A percentile compares a stretch with the other conserved stretches of the same genome.
Evolutionary conservation across 2,888 invertebrate species (phyloP).

Genomic region (Podabrus alpinus): DNA sequence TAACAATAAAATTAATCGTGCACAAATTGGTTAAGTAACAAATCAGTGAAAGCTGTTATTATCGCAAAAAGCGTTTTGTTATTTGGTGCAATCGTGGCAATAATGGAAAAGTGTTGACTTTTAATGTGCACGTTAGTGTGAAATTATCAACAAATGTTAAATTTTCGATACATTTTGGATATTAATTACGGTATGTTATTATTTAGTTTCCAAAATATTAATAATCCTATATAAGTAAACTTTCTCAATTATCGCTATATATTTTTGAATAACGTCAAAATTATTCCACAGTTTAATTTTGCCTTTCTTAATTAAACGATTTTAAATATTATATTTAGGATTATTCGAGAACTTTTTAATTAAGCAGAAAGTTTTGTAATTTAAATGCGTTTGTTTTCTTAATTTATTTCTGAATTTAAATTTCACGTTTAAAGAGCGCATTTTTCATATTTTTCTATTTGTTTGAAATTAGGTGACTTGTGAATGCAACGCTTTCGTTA

Average conservation of each 20-base stretch:
- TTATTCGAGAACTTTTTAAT: slow-evolving; percentile 13
- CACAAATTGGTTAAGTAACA: not conserved
- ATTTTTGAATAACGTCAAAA: not conserved
- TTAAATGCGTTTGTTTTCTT: slow-evolving; percentile 13
- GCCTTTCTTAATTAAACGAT: not conserved
- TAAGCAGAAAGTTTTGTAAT: slow-evolving; percentile 18
- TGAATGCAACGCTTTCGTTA: not conserved
- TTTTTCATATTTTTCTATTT: not conserved
- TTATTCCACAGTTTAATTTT: not conserved
- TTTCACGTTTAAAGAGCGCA: not conserved
- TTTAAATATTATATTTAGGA: not conserved
- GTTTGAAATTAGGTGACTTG: not conserved
- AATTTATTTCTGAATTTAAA: slow-evolving; percentile 15
- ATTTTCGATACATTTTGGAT: not conserved
- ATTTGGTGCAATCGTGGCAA: not conserved
- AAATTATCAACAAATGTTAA: not conserved
- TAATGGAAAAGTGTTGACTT: not conserved
- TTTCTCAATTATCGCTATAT: not conserved
- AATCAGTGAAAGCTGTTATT: not conserved
- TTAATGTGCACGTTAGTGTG: not conserved
- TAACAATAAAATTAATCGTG: not conserved
- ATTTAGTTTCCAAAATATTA: not conserved
- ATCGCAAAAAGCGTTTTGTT: not conserved
- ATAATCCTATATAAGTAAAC: not conserved
- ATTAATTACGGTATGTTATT: not conserved